phyloP scores from a whole-genome alignment of 2,797 vertebrate genomes.

The Poeciliopsis turneri region DNA sequence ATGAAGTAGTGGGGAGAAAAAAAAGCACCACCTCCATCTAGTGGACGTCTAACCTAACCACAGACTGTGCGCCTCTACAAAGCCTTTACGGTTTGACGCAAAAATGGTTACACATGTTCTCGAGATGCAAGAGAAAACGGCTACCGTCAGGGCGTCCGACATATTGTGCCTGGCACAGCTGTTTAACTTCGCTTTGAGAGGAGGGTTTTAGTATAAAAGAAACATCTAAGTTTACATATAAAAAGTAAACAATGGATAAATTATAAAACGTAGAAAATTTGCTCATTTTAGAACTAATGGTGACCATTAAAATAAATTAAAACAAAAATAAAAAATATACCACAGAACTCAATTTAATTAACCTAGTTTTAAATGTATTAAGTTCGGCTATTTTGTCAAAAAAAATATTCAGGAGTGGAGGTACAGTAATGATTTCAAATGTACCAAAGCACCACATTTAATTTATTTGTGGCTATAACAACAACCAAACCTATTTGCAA shows the following conservation, averaged over 20 bases:
- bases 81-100: constrained; percentile 34
- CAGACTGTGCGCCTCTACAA: background rate
- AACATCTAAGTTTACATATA: background rate
- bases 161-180: background rate
- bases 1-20: accelerated
- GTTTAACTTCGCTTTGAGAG: background rate
- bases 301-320: background rate
- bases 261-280: background rate
- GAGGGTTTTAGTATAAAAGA: background rate
- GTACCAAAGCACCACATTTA: background rate
- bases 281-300: background rate
- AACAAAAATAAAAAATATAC: background rate
- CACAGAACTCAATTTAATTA: background rate
- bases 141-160: background rate
- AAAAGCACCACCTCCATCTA: constrained; percentile 48
- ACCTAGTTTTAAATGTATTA: background rate
- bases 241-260: background rate
- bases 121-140: background rate
- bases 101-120: background rate
- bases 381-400: background rate
- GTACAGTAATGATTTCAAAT: no score
- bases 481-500: background rate
- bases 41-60: constrained; percentile 34
- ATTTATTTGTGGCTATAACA: background rate
- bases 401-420: no score